Evolutionary conservation across 1,140 invertebrate genomes (phyloP).

Genomic region (Ceratosolen solmsi): DNA sequence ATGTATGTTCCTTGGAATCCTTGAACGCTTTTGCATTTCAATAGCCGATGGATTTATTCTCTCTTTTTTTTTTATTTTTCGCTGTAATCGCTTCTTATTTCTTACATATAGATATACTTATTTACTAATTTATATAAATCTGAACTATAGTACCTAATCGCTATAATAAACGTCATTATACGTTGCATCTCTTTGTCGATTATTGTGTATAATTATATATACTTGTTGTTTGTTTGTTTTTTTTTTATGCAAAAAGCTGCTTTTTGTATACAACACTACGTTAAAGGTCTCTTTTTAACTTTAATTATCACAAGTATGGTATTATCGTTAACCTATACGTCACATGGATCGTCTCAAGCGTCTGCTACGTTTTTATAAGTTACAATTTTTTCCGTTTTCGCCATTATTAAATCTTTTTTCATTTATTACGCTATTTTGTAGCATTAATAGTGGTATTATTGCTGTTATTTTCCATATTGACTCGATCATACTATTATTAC

Average conservation of each 20-base stretch:
- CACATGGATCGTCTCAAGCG: slow-evolving; percentile 28
- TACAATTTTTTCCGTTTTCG: not conserved
- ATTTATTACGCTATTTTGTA: not conserved
- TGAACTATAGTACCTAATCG: slow-evolving; percentile 22
- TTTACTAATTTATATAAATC: slow-evolving; percentile 37
- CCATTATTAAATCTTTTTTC: not conserved
- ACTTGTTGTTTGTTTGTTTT: slow-evolving; percentile 10
- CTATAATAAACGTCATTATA: slow-evolving; percentile 32
- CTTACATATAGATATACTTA: slow-evolving; percentile 31
- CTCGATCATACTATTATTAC: slow-evolving; percentile 32
- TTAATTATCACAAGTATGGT: slow-evolving; percentile 62
- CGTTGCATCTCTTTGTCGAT: slow-evolving; percentile 7
- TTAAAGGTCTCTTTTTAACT: slow-evolving; percentile 49
- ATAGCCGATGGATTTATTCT: slow-evolving; percentile 12
- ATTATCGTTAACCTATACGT: slow-evolving; percentile 55
- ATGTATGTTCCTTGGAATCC: slow-evolving; percentile 14
- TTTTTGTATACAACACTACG: slow-evolving; percentile 45
- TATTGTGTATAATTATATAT: slow-evolving; percentile 25
- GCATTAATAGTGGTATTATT: slow-evolving; percentile 57
- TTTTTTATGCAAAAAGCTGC: slow-evolving; percentile 24
- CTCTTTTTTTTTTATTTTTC: not conserved
- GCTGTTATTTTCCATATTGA: slow-evolving; percentile 48
- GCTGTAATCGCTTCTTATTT: slow-evolving; percentile 14
- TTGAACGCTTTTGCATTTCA: not conserved
- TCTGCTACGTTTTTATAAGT: slow-evolving; percentile 41